Evolutionary conservation across 1,140 invertebrate genomes (phyloP), one percentile per base, ranked within the genome.

Genomic region (Brachionus rotundiformis): DNA sequence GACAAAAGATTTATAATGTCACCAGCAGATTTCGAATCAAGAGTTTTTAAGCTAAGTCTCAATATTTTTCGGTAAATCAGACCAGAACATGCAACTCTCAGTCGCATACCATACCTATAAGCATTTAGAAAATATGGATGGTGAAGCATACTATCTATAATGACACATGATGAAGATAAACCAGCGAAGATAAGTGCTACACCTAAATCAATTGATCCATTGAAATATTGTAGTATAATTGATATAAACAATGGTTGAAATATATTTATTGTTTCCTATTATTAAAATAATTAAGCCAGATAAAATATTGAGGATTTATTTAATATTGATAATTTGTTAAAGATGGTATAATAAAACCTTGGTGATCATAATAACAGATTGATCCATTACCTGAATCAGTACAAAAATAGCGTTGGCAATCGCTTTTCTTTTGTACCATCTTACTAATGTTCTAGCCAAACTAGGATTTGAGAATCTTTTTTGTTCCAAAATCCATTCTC

Each of bases 121-220:
- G 92, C 90, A 61, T 89, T 91, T 86, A 94, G 91, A 89, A 94
- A 92, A 84, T 92, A 93, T 3, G 92, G 91, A 89, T 96, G 93
- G 83, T 92, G 90, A 1, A 92, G 87, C 36, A 94, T 87, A 10
- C 92, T 90, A 83, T 92, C 91, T 41, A 93, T 83, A 0, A 92
- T 89, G 5, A 92, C 91, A 84, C 91, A 91, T 5, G 92, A 76
- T 47, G 93, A 91, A 27, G 95, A 90, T n/a, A 86, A 87, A 41
- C 84, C 77, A 0, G 86, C 87, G 83, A 85, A 88, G 29, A 87
- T 63, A 80, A 85, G 86, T 7, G 86, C 85, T 27, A 86, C 84
- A 8, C 25, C 76, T 44, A 41, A 65, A 4, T 54, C 81, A 10
- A 86, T 83, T 0, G 71, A 82, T 27, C 84, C 84, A 11, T 84